Evolutionary conservation across 2,113 vertebrate species (phyloP).

Genomic region (Todiramphus chloris): DNA sequence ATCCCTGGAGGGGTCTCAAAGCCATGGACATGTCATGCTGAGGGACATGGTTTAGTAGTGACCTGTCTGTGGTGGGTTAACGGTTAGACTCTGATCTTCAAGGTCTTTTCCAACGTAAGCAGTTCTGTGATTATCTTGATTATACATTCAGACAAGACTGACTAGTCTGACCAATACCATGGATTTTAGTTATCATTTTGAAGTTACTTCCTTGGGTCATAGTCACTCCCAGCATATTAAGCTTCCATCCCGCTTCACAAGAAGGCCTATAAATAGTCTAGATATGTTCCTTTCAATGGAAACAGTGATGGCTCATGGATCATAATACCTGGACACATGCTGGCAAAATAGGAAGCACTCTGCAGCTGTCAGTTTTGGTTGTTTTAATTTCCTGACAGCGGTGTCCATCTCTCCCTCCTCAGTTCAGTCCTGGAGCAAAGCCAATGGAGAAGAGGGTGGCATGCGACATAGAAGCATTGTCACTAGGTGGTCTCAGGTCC

Average conservation of each 20-base stretch:
- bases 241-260: not conserved
- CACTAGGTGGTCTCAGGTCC: not conserved
- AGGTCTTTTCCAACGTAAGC: not conserved
- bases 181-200: not conserved
- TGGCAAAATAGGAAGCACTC: not conserved
- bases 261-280: too few species aligned
- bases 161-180: not conserved
- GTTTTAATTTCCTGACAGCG: not conserved
- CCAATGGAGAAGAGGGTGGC: not conserved
- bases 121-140: not conserved
- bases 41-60: not conserved
- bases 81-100: not conserved
- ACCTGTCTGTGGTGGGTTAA: not conserved
- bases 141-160: not conserved
- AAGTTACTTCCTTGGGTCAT: not conserved
- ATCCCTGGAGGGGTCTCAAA: not conserved
- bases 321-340: rapidly evolving
- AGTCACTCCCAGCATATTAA: not conserved
- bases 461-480: not conserved
- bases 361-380: not conserved
- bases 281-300: not conserved
- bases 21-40: not conserved
- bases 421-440: not conserved
- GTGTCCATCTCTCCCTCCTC: not conserved
- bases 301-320: not conserved